Percentiles rank a stretch among this genome's conserved stretches.
These are phyloP conservation scores for Ammodytes dubius DNA, from an alignment of 2,113 vertebrate species.

Conservation along the genomic window DNA sequence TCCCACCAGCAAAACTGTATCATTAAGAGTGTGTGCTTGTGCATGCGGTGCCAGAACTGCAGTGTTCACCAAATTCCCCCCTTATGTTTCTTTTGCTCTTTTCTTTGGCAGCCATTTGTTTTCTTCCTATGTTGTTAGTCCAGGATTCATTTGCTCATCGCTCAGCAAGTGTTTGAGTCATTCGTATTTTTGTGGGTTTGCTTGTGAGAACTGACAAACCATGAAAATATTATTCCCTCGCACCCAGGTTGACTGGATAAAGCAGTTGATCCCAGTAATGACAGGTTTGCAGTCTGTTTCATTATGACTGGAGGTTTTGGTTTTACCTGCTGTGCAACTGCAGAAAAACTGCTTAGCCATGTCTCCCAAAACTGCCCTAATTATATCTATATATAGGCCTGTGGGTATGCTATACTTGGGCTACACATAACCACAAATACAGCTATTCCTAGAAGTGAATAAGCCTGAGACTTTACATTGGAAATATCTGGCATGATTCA, in stretches of 20 bases:
- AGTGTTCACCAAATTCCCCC: conserved; percentile 11
- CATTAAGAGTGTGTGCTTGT: conserved; percentile 12
- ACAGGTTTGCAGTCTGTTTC: conserved; percentile 54
- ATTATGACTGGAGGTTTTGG: conserved; percentile 64
- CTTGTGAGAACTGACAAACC: conserved; percentile 49
- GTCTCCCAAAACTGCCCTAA: conserved; percentile 52
- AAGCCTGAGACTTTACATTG: conserved; percentile 12
- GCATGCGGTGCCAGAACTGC: neutral
- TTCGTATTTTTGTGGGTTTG: conserved; percentile 61
- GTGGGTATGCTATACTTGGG: conserved; percentile 65
- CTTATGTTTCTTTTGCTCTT: conserved; percentile 36
- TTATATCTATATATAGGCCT: conserved; percentile 68
- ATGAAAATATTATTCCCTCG: conserved; percentile 66
- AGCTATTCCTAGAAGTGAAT: conserved; percentile 44
- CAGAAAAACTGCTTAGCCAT: conserved; percentile 53
- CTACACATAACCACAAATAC: conserved; percentile 16
- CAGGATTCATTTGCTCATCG: conserved; percentile 5
- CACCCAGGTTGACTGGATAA: conserved; percentile 39
- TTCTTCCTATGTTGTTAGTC: conserved; percentile 49
- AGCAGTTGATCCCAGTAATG: conserved; percentile 63
- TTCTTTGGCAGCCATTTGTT: conserved; percentile 40
- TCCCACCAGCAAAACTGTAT: conserved; percentile 2
- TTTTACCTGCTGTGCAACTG: conserved; percentile 41
- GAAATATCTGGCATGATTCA: conserved; percentile 47
- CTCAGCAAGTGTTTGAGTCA: conserved; percentile 54